Conservation (phyloP, 2,888 invertebrate genomes). For the Prenolepis imparis region DNA sequence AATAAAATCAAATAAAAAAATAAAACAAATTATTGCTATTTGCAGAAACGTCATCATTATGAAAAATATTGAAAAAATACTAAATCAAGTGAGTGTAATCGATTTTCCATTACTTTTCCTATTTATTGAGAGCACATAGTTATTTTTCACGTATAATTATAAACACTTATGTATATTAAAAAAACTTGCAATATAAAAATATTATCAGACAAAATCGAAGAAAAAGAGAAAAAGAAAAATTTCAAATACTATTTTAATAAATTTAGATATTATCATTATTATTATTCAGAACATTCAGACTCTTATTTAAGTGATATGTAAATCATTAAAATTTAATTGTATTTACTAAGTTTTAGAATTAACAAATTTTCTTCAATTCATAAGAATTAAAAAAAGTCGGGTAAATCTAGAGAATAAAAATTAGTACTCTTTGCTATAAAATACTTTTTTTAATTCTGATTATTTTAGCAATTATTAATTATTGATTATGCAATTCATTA, state of each 20-base stretch:
- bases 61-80: constrained; percentile 1
- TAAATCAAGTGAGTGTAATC: constrained; percentile 52
- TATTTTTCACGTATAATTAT: constrained; percentile 19
- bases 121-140: neutral
- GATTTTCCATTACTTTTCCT: neutral
- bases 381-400: neutral
- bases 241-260: constrained; percentile 76
- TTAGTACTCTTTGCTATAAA: neutral
- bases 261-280: constrained; percentile 76
- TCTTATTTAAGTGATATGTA: constrained; percentile 63
- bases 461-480: neutral
- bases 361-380: neutral
- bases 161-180: constrained; percentile 51
- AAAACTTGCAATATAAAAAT: neutral
- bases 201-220: constrained; percentile 17
- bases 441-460: neutral
- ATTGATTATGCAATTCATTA: neutral
- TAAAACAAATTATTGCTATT: neutral
- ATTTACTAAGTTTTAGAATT: constrained; percentile 44
- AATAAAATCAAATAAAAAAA: neutral
- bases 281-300: constrained; percentile 72
- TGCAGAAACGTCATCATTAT: neutral
- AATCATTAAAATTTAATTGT: constrained; percentile 69
- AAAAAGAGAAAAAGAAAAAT: constrained; percentile 25
- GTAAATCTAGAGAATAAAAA: neutral